These are phyloP conservation scores for Picathartes gymnocephalus DNA, from an alignment of 2,113 vertebrate species.

Conservation along the genomic window DNA sequence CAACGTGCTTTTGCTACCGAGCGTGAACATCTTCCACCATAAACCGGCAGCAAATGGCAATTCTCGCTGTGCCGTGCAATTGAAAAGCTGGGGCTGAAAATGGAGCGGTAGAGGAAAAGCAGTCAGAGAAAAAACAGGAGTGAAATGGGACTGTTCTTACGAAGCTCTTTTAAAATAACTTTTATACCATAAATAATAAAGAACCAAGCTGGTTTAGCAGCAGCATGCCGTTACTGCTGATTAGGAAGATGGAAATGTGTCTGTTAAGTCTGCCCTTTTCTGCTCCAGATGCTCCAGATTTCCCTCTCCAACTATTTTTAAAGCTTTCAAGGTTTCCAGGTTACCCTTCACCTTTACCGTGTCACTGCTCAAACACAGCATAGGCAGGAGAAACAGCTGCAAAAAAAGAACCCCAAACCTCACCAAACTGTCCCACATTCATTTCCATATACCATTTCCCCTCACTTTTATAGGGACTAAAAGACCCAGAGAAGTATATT, in stretches of 20 bases:
- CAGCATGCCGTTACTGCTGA: neutral
- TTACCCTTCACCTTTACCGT: neutral
- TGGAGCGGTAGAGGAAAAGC: neutral
- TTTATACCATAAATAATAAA: neutral
- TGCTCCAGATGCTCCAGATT: neutral
- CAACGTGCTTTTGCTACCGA: neutral
- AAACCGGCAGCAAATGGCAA: neutral
- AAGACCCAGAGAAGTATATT: neutral
- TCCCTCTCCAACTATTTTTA: neutral
- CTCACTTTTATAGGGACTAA: neutral
- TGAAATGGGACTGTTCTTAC: neutral
- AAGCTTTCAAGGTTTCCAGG: neutral
- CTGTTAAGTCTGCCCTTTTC: neutral
- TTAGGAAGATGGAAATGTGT: neutral
- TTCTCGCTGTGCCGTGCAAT: neutral
- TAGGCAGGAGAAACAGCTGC: neutral
- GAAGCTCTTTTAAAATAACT: neutral
- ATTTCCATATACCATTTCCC: neutral
- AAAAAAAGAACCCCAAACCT: neutral
- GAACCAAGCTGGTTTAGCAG: neutral
- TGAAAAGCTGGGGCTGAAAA: neutral
- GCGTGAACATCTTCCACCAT: neutral
- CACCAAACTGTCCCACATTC: neutral
- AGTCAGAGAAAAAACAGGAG: neutral
- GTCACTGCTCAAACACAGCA: accelerated